Percentiles rank a stretch among this genome's conserved stretches.
Conservation (phyloP, 2,888 invertebrate species). For the Stramonita haemastoma region DNA sequence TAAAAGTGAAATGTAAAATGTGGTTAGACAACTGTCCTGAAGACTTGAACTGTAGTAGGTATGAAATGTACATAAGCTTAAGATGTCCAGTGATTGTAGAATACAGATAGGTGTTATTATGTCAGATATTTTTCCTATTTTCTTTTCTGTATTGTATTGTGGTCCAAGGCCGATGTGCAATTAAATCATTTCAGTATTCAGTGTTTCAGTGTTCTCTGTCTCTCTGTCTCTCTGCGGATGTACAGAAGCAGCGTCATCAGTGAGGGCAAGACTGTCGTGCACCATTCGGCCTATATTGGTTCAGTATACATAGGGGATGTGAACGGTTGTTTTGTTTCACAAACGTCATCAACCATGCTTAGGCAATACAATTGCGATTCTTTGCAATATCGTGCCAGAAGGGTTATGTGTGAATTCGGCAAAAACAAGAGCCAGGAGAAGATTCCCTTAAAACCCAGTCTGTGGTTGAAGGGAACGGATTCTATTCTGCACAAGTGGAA, state of each 20-base stretch:
- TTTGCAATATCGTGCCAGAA: not conserved
- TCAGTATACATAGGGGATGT: not conserved
- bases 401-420: not conserved
- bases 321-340: not conserved
- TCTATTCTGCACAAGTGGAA: not conserved
- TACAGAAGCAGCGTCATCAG: not conserved
- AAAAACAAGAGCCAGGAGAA: not conserved
- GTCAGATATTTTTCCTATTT: too few species aligned
- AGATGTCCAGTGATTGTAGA: too few species aligned
- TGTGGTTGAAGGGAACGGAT: not conserved
- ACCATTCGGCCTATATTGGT: not conserved
- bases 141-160: too few species aligned
- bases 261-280: not conserved
- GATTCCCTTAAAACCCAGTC: not conserved
- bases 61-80: too few species aligned
- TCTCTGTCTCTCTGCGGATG: not conserved
- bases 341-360: not conserved
- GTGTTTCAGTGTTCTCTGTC: too few species aligned
- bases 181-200: too few species aligned
- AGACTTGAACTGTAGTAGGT: too few species aligned
- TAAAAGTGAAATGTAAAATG: too few species aligned
- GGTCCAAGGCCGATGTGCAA: too few species aligned
- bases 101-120: too few species aligned
- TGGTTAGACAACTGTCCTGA: too few species aligned
- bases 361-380: not conserved